Evolutionary conservation across 2,888 invertebrate genomes (phyloP).

Genomic region (Trissoscelio sp.): DNA sequence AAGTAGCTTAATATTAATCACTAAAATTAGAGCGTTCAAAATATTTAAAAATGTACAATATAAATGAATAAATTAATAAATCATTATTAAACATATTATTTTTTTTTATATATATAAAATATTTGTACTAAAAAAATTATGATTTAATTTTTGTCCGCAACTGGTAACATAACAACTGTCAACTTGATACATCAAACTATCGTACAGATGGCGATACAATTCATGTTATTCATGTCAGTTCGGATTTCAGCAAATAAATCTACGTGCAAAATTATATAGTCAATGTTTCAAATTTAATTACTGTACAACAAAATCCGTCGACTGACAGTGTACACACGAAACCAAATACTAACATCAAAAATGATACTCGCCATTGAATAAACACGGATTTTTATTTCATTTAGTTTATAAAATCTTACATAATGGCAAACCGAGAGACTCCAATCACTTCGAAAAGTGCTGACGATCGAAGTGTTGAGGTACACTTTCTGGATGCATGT

Average conservation of each 20-base stretch:
- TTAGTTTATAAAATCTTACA: slow-evolving; percentile 54
- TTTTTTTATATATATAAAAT: no score
- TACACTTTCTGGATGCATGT: slow-evolving; percentile 71
- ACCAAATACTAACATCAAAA: slow-evolving; percentile 19
- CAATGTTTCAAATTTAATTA: slow-evolving; percentile 64
- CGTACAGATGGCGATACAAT: slow-evolving; percentile 16
- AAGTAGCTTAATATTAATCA: no score
- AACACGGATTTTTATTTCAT: not conserved
- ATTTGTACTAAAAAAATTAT: not conserved
- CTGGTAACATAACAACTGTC: no score
- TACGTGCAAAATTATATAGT: slow-evolving; percentile 58
- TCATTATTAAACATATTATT: no score
- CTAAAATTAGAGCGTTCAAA: no score
- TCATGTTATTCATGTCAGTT: slow-evolving; percentile 5
- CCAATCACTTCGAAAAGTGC: slow-evolving; percentile 78
- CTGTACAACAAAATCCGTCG: slow-evolving; percentile 44
- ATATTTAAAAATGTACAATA: no score
- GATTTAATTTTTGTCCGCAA: no score
- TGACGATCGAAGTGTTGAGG: slow-evolving; percentile 84
- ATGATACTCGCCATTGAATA: slow-evolving; percentile 27
- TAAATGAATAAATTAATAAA: no score
- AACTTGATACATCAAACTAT: no score
- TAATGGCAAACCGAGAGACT: slow-evolving; percentile 81
- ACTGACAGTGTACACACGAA: slow-evolving; percentile 30
- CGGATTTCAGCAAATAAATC: slow-evolving; percentile 22